phyloP scores from a whole-genome alignment of 2,113 vertebrate species.

The Castor canadensis region DNA sequence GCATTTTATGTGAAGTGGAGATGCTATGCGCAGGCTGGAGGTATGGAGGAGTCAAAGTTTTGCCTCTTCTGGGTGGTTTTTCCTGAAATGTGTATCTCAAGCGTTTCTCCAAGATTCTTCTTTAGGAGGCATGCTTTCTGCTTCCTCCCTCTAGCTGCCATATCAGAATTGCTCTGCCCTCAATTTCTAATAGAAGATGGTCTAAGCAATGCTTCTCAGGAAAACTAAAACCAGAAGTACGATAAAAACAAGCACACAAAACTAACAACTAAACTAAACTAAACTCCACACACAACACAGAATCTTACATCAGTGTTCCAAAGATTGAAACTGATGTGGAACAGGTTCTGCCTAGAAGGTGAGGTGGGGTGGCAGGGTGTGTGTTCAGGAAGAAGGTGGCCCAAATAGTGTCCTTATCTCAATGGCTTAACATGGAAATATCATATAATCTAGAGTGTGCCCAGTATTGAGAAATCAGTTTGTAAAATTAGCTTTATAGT shows the following conservation, averaged over 20 bases:
- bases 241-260: not conserved
- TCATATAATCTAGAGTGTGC: not conserved
- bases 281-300: not conserved
- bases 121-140: too few relatives aligned
- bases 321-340: constrained; percentile 1
- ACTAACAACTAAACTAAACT: not conserved
- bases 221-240: not conserved
- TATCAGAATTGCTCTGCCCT: too few relatives aligned
- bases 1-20: too few relatives aligned
- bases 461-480: not conserved
- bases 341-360: too few relatives aligned
- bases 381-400: too few relatives aligned
- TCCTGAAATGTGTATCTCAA: too few relatives aligned
- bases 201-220: constrained; percentile 6
- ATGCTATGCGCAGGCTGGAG: too few relatives aligned
- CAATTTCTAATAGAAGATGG: not conserved
- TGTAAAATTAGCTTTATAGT: constrained; percentile 49
- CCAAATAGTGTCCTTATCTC: not conserved
- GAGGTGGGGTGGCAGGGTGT: too few relatives aligned
- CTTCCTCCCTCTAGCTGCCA: too few relatives aligned
- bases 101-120: too few relatives aligned
- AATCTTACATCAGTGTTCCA: not conserved
- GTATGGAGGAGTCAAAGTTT: too few relatives aligned
- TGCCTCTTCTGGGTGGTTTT: too few relatives aligned
- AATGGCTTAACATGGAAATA: not conserved